Percentiles rank a stretch among this genome's conserved stretches.
Evolutionary conservation across 2,888 invertebrate species (phyloP).

Genomic region (Drosophila gaucha): DNA sequence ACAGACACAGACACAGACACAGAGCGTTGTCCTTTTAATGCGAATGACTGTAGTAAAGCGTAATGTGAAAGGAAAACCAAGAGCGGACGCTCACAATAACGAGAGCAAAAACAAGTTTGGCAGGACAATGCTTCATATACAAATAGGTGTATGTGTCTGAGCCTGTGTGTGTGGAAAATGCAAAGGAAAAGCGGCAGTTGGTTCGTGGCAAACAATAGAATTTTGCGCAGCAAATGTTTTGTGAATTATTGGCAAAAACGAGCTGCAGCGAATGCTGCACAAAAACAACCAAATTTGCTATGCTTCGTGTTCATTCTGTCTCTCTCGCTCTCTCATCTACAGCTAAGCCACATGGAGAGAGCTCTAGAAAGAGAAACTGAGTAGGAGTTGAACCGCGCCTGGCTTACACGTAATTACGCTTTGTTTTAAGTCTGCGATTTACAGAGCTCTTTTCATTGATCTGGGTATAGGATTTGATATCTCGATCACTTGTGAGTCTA

Average conservation of each 20-base stretch:
- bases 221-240: constrained; percentile 38
- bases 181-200: constrained; percentile 74
- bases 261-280: constrained; percentile 60
- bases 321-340: not conserved
- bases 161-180: constrained; percentile 53
- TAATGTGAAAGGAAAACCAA: constrained; percentile 65
- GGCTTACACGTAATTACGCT: constrained; percentile 49
- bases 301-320: constrained; percentile 16
- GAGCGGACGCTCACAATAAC: constrained; percentile 42
- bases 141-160: not conserved
- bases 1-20: constrained; percentile 32
- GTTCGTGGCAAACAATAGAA: constrained; percentile 47
- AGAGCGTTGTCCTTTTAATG: constrained; percentile 80
- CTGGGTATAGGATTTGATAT: constrained; percentile 29
- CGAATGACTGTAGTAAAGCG: constrained; percentile 68
- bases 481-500: constrained; percentile 18
- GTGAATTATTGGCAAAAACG: constrained; percentile 54
- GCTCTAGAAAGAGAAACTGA: not conserved
- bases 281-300: constrained; percentile 47
- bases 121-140: constrained; percentile 57
- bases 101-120: constrained; percentile 74
- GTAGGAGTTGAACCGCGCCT: constrained; percentile 14
- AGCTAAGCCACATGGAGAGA: not conserved
- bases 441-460: constrained; percentile 24
- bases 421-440: constrained; percentile 27